Evolutionary conservation across 2,888 invertebrate species (phyloP).

Genomic region (Halocaridina rubra): DNA sequence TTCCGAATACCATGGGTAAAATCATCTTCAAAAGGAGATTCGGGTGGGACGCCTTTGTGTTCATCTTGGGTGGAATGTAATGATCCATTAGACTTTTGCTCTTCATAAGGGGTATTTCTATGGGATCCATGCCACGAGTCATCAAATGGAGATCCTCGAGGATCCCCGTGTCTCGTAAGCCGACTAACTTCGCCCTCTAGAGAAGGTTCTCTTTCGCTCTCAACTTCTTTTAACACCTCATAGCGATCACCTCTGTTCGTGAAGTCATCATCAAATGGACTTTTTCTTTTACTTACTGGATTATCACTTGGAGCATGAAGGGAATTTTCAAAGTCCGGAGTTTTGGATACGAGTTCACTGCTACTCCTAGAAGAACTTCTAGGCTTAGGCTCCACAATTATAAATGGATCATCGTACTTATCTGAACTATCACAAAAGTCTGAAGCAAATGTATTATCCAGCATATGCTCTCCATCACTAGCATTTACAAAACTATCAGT

Average conservation of each 20-base stretch:
- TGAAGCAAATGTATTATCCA: constrained; percentile 48
- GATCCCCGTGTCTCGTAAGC: constrained; percentile 43
- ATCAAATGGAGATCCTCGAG: constrained; percentile 54
- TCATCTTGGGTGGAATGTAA: constrained; percentile 60
- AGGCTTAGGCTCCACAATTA: constrained; percentile 22
- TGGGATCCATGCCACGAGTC: constrained; percentile 60
- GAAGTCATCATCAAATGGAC: constrained; percentile 63
- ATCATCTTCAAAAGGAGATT: constrained; percentile 50
- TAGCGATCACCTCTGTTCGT: constrained; percentile 56
- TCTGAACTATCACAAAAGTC: constrained; percentile 35
- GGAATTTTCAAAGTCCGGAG: constrained; percentile 29
- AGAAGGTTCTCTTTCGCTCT: constrained; percentile 59
- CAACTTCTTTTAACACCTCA: constrained; percentile 61
- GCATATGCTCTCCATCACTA: constrained; percentile 27
- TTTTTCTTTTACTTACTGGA: constrained; percentile 42
- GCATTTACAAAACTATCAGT: constrained; percentile 53
- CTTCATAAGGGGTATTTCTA: constrained; percentile 58
- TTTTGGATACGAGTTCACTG: constrained; percentile 6
- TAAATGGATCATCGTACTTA: constrained; percentile 60
- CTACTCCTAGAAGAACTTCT: constrained; percentile 40
- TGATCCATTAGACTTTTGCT: constrained; percentile 56
- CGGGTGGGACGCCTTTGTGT: constrained; percentile 14
- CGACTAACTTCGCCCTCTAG: constrained; percentile 52
- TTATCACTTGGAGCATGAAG: constrained; percentile 44
- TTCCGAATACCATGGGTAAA: constrained; percentile 33